Base-by-base conservation (phyloP, 2,113 vertebrate genomes). In the Eubucco bourcierii region DNA sequence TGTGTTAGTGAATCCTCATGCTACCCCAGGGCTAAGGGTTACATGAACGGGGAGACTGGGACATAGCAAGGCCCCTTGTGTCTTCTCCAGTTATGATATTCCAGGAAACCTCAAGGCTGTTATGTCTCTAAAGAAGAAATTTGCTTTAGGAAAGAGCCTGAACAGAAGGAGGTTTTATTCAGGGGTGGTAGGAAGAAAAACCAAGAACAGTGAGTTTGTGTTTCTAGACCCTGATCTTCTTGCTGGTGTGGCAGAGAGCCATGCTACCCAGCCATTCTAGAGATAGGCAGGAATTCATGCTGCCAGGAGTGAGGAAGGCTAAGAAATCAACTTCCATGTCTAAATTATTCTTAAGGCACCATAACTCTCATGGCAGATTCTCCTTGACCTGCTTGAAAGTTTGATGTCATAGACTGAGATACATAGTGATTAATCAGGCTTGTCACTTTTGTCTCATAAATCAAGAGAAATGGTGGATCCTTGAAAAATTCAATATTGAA, bases 1-100 rank as follows among this genome's bases (percentile, higher is more conserved):
- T 71, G 82, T 90, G 89, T 76, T 95, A 95, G 95, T 91, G 91
- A 97, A 83, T 90, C 50, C 65, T 93, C 61, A 58, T 1, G 0
- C 31, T 68, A 68, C 72, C 39, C 73, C n/a, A 73, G 87, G 65
- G 79, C 90, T 92, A 83, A 80, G 39, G 58, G 76, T 91, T 63
- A 81, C n/a, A 56, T 8, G 4, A 59, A n/a, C 16, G 6, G 12
- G 27, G 33, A 90, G 37, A 61, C 15, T 78, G 82, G 72, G 72
- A 50, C 3, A 7, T 10, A 64, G 37, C 4, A 78, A 82, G 41
- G 17, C n/a, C 17, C 9, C 10, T 10, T 17, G 29, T 67, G 44
- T 67, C 41, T 87, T 85, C 58, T 80, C 20, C 44, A 29, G 46
- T 56, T 50, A 3, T 3, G 15, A 23, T 56, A 41, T 39, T 12